A percentile compares a stretch with the other conserved stretches of the same genome.
Conservation (phyloP, 2,888 invertebrate species). For the Tromatobia lineatoria region DNA sequence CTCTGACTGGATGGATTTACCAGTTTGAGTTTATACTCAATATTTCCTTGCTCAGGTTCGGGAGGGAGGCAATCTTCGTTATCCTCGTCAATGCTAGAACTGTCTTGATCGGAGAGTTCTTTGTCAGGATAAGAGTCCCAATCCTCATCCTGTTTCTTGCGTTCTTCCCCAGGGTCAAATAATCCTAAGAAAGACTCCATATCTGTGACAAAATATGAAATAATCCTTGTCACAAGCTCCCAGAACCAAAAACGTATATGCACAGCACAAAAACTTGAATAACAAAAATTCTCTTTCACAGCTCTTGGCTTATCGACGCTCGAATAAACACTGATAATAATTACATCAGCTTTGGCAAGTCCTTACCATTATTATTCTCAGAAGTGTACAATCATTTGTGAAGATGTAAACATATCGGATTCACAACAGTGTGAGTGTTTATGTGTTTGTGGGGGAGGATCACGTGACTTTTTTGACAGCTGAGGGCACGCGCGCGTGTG, state of each 20-base stretch:
- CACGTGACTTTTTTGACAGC: conserved; percentile 60
- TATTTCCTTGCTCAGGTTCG: conserved; percentile 97
- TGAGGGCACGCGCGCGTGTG: conserved; percentile 3
- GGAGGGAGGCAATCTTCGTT: conserved; percentile 91
- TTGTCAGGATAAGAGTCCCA: conserved; percentile 86
- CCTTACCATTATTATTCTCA: conserved; percentile 24
- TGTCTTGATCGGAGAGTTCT: conserved; percentile 85
- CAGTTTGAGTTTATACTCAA: conserved; percentile 98
- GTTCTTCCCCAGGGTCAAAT: conserved; percentile 89
- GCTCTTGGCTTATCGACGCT: not conserved
- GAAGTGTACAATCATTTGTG: conserved; percentile 50
- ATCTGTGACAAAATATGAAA: conserved; percentile 55
- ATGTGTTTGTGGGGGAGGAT: conserved; percentile 6
- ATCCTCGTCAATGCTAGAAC: conserved; percentile 84
- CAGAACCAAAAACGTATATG: not conserved
- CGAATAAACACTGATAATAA: conserved; percentile 34
- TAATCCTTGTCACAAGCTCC: not conserved
- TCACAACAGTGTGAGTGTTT: not conserved
- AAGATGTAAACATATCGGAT: conserved; percentile 50
- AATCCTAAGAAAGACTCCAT: conserved; percentile 95
- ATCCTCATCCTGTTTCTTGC: conserved; percentile 85
- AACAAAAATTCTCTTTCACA: not conserved
- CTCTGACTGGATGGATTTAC: conserved; percentile 96
- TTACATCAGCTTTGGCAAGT: conserved; percentile 60
- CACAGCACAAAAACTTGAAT: not conserved